Evolutionary conservation across 2,888 invertebrate species (phyloP).

Genomic region (Latrodectus hesperus): DNA sequence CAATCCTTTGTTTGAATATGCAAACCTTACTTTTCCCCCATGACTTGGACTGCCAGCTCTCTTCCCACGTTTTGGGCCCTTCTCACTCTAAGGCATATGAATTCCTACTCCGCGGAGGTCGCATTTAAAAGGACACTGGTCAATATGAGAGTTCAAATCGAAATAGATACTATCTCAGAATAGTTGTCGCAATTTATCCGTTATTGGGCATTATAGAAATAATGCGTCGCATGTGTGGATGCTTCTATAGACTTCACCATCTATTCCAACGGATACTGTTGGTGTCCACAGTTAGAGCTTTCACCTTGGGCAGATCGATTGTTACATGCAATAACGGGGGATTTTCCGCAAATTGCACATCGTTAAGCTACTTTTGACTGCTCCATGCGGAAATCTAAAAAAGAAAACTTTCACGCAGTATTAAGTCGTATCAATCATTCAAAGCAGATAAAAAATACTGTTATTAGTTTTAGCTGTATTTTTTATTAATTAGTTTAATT

Average conservation of each 20-base stretch:
- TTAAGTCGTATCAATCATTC: no score
- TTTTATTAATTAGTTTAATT: no score
- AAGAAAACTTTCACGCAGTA: no score
- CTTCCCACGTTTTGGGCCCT: background rate
- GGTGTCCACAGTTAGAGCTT: background rate
- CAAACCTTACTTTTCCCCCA: slow-evolving; percentile 53
- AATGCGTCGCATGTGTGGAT: background rate
- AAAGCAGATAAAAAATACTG: no score
- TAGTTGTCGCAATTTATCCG: background rate
- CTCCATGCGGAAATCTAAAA: no score
- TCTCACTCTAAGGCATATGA: background rate
- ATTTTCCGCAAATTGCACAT: background rate
- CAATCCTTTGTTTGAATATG: slow-evolving; percentile 63
- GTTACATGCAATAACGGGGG: background rate
- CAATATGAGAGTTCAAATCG: background rate
- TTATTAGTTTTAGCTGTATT: no score
- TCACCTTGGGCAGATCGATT: background rate
- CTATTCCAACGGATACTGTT: background rate
- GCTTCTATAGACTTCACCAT: background rate
- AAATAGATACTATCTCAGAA: background rate
- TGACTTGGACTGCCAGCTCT: slow-evolving; percentile 18
- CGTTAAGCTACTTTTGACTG: no score
- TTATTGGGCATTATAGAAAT: background rate
- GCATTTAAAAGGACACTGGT: background rate
- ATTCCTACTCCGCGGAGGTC: background rate